Evolutionary conservation across 1,140 invertebrate genomes (phyloP).

Genomic region (Liolophura sinensis): DNA sequence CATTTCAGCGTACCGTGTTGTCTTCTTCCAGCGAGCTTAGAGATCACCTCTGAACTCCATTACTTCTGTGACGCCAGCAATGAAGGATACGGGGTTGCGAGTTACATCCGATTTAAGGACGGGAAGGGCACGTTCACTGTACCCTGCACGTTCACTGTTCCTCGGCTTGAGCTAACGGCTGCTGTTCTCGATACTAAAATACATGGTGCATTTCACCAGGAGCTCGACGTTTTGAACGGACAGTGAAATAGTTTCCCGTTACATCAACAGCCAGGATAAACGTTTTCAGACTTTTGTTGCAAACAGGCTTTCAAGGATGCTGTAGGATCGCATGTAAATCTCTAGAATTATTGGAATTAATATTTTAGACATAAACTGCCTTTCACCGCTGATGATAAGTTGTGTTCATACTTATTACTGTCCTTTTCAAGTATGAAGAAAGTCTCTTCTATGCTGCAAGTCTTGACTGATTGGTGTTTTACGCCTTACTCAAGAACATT

Average conservation of each 20-base stretch:
- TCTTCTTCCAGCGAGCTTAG: background rate
- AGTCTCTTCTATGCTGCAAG: too few relatives aligned
- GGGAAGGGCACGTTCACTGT: background rate
- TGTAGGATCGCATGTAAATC: too few relatives aligned
- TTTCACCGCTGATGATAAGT: too few relatives aligned
- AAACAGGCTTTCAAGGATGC: constrained; percentile 9
- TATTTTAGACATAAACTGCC: too few relatives aligned
- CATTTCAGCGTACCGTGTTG: background rate
- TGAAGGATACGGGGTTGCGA: background rate
- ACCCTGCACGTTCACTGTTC: background rate
- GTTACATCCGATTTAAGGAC: constrained; percentile 1
- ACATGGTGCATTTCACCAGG: background rate
- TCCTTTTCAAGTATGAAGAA: too few relatives aligned
- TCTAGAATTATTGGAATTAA: too few relatives aligned
- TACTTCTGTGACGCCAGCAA: constrained; percentile 3
- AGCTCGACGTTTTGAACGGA: constrained; percentile 4
- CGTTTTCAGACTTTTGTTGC: constrained; percentile 11
- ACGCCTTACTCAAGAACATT: too few relatives aligned
- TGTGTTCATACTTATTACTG: too few relatives aligned
- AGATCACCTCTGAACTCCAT: background rate
- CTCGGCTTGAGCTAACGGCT: background rate
- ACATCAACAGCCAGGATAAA: constrained; percentile 1
- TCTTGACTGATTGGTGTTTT: too few relatives aligned
- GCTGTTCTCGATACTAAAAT: constrained; percentile 2
- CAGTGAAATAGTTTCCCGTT: background rate